A percentile compares a stretch with the other conserved stretches of the same genome.
Conservation (phyloP, 1,140 invertebrate genomes). For the Drosophila sproati region DNA sequence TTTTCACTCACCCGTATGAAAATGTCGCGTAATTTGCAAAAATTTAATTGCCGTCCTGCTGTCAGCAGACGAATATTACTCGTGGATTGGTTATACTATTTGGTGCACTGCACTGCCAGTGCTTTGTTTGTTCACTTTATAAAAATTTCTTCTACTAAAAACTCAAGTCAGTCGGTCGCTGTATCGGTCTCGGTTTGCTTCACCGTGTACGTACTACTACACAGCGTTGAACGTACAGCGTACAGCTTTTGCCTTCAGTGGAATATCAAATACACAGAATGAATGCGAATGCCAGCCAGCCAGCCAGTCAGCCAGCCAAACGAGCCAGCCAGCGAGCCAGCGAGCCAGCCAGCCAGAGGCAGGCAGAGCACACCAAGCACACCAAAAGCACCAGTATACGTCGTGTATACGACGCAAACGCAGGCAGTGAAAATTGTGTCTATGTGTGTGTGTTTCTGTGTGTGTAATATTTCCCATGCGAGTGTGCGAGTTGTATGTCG, state of each 20-base stretch:
- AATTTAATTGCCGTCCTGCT: conserved; percentile 62
- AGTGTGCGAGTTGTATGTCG: background rate
- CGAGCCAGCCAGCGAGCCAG: conserved; percentile 41
- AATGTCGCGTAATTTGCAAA: conserved; percentile 72
- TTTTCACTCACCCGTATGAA: conserved; percentile 80
- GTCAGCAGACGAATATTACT: conserved; percentile 14
- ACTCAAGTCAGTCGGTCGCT: conserved; percentile 59
- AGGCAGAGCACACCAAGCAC: conserved; percentile 33
- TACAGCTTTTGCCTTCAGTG: conserved; percentile 69
- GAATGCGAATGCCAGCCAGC: conserved; percentile 61
- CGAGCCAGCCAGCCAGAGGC: conserved; percentile 43
- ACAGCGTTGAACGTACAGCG: conserved; percentile 55
- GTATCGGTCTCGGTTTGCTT: conserved; percentile 48
- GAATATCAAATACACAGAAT: conserved; percentile 82
- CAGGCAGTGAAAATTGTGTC: conserved; percentile 58
- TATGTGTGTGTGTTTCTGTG: conserved; percentile 37
- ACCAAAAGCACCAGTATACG: conserved; percentile 33
- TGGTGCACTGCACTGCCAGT: conserved; percentile 31
- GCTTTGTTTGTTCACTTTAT: conserved; percentile 73
- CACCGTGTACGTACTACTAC: background rate
- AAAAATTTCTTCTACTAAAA: conserved; percentile 81
- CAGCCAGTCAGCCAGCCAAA: conserved; percentile 34
- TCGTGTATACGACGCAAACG: conserved; percentile 73
- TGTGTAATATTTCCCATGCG: background rate
- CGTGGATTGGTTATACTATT: conserved; percentile 36